Evolutionary conservation across 2,888 invertebrate species (phyloP).

Genomic region (Azorinus chamasolen): DNA sequence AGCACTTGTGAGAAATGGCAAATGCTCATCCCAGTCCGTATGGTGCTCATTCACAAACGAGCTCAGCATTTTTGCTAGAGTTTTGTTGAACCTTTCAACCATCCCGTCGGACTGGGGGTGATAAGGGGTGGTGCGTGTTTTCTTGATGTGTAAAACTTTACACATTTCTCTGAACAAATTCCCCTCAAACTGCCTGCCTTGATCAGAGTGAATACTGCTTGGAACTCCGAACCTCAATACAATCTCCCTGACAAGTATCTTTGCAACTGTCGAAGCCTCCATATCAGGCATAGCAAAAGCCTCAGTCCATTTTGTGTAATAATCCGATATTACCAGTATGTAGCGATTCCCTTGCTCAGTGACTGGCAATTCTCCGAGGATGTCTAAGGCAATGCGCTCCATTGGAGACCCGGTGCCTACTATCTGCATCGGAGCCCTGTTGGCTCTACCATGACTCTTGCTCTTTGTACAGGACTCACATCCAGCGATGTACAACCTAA

Average conservation of each 20-base stretch:
- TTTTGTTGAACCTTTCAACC: conserved; percentile 26
- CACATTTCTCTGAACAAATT: conserved; percentile 47
- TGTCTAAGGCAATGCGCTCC: conserved; percentile 39
- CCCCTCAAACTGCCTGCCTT: conserved; percentile 49
- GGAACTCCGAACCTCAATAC: conserved; percentile 43
- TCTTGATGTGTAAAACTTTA: conserved; percentile 35
- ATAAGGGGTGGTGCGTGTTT: conserved; percentile 48
- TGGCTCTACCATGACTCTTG: conserved; percentile 20
- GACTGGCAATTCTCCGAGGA: conserved; percentile 32
- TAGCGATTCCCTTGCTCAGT: conserved; percentile 41
- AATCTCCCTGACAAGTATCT: conserved; percentile 34
- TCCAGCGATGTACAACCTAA: conserved; percentile 3
- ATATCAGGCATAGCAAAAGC: too few species aligned
- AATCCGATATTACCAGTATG: conserved; percentile 27
- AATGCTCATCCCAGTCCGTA: not conserved
- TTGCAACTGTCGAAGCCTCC: too few species aligned
- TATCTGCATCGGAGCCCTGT: conserved; percentile 41
- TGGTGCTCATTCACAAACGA: not conserved
- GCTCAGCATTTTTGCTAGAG: not conserved
- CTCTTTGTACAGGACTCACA: conserved; percentile 26
- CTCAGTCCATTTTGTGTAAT: too few species aligned
- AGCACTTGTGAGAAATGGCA: not conserved
- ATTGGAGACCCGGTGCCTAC: conserved; percentile 26
- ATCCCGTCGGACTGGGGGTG: too few species aligned
- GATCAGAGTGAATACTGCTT: conserved; percentile 38